Evolutionary conservation across 92 coral and sea anemone species (phyloP).

Genomic region (Meandrina meandrites): DNA sequence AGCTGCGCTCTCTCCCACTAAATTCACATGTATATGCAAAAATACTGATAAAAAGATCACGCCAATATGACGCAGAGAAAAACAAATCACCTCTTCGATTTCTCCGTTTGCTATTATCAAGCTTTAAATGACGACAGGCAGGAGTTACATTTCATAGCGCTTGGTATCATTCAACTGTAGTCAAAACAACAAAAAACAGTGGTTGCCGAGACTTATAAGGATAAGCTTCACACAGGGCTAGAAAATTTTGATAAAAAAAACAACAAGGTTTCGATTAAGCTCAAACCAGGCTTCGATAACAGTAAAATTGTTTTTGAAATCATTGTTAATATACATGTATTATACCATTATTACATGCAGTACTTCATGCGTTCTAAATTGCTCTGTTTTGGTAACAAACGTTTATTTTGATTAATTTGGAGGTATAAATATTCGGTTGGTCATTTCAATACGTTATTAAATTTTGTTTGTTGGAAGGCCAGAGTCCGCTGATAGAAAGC

Average conservation of each 20-base stretch:
- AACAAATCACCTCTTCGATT: background rate
- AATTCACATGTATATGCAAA: background rate
- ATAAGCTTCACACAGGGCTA: background rate
- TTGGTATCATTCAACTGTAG: background rate
- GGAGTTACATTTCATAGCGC: background rate
- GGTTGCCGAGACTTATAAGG: background rate
- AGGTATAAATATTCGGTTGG: background rate
- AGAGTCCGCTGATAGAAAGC: background rate
- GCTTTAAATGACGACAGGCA: background rate
- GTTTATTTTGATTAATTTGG: background rate
- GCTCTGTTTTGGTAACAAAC: background rate
- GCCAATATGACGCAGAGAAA: background rate
- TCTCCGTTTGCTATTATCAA: background rate
- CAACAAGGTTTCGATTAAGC: background rate
- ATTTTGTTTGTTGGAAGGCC: background rate
- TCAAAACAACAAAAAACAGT: background rate
- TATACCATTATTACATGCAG: background rate
- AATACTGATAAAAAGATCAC: background rate
- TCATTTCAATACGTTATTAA: background rate
- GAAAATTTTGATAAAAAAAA: background rate
- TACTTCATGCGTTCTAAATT: background rate
- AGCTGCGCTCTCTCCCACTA: background rate
- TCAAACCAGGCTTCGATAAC: background rate
- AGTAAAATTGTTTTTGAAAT: background rate
- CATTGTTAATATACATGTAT: background rate